Evolutionary conservation across 2,888 invertebrate genomes (phyloP).

Genomic region (Cheilosia vernalis): DNA sequence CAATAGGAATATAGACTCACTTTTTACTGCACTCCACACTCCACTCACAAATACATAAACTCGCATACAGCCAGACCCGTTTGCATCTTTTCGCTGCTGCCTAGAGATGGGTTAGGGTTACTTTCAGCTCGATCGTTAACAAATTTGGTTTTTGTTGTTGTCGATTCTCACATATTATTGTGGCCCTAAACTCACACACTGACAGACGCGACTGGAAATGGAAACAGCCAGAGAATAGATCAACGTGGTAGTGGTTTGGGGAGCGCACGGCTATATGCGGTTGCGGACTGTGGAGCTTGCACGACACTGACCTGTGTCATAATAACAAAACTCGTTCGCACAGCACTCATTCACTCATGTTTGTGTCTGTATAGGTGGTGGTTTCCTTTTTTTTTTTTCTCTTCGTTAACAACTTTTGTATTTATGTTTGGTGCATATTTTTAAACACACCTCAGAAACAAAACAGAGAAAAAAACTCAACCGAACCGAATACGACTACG

Average conservation of each 20-base stretch:
- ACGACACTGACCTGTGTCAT: constrained; percentile 75
- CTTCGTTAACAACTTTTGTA: background rate
- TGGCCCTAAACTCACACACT: constrained; percentile 30
- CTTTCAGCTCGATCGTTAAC: constrained; percentile 56
- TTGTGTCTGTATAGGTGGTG: constrained; percentile 32
- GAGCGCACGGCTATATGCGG: constrained; percentile 39
- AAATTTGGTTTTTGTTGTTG: constrained; percentile 1
- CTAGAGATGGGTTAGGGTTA: constrained; percentile 61
- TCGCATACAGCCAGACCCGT: constrained; percentile 48
- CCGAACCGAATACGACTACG: constrained; percentile 2
- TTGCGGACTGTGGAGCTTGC: constrained; percentile 18
- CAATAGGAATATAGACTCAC: constrained; percentile 67
- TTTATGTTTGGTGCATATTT: constrained; percentile 45
- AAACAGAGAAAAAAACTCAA: constrained; percentile 19
- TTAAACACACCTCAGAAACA: constrained; percentile 36
- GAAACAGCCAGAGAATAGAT: constrained; percentile 29
- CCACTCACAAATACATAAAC: constrained; percentile 23
- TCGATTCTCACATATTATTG: constrained; percentile 3
- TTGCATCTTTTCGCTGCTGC: constrained; percentile 41
- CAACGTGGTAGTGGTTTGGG: constrained; percentile 52
- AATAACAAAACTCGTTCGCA: constrained; percentile 67
- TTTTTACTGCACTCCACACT: constrained; percentile 70
- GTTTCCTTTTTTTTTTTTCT: constrained; percentile 43
- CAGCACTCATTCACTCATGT: constrained; percentile 38
- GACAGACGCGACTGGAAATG: constrained; percentile 16